Evolutionary conservation across 2,888 invertebrate genomes (phyloP).

Genomic region (Lutraria lutraria): DNA sequence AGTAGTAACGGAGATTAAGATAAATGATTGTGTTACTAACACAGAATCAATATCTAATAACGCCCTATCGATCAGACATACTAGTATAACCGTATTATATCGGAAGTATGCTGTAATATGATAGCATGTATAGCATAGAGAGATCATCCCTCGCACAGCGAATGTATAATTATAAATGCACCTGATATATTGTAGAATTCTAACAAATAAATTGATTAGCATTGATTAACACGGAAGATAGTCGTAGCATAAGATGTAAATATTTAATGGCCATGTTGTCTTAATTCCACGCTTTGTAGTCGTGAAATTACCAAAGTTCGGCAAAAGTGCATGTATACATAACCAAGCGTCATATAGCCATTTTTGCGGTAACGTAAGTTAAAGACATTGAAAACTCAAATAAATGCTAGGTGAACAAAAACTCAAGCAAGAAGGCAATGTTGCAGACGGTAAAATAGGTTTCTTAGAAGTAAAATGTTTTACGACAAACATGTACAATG

Average conservation of each 20-base stretch:
- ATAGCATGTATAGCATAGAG: not conserved
- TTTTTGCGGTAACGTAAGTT: no score
- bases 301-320: not conserved
- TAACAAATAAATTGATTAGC: not conserved
- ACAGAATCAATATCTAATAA: not conserved
- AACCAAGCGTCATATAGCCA: no score
- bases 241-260: not conserved
- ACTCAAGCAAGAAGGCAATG: no score
- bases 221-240: slow-evolving; percentile 5
- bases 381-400: no score
- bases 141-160: slow-evolving; percentile 1
- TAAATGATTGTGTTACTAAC: not conserved
- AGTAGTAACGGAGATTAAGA: not conserved
- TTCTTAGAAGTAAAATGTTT: no score
- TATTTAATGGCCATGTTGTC: slow-evolving; percentile 13
- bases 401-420: no score
- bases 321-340: no score
- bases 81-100: not conserved
- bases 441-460: no score
- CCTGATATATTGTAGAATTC: slow-evolving; percentile 2
- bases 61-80: not conserved
- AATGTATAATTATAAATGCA: slow-evolving; percentile 3
- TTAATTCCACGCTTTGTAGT: not conserved
- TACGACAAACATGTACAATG: no score
- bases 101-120: not conserved